A percentile compares a stretch with the other conserved stretches of the same genome.
Conservation (phyloP, 2,888 invertebrate genomes). For the Isotomurus palustris region DNA sequence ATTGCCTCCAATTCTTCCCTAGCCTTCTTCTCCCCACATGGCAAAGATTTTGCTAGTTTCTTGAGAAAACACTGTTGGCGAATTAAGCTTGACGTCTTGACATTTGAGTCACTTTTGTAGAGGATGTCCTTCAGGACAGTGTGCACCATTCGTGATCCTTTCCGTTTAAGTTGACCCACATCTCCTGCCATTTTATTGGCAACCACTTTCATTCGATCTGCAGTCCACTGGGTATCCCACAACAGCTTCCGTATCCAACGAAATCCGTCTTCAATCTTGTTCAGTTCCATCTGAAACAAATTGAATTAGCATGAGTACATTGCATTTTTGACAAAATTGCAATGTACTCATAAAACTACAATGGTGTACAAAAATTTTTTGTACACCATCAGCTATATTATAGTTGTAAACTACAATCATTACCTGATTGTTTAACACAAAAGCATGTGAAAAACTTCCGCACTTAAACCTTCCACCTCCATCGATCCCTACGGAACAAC, state of each 20-base stretch:
- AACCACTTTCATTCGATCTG: conserved; percentile 69
- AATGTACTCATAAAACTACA: too few species aligned
- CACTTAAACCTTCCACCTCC: conserved; percentile 60
- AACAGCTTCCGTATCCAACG: conserved; percentile 72
- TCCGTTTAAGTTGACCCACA: conserved; percentile 68
- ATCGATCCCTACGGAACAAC: conserved; percentile 63
- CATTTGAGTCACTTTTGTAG: conserved; percentile 57
- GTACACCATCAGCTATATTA: too few species aligned
- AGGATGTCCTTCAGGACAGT: conserved; percentile 60
- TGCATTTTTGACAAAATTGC: too few species aligned
- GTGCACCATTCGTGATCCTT: conserved; percentile 64
- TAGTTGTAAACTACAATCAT: too few species aligned
- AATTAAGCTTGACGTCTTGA: conserved; percentile 64
- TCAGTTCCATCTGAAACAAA: conserved; percentile 63
- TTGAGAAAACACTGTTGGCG: conserved; percentile 73
- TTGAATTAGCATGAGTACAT: neutral
- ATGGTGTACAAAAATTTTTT: too few species aligned
- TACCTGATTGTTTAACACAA: conserved; percentile 64
- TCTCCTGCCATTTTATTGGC: conserved; percentile 77
- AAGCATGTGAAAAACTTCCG: conserved; percentile 66
- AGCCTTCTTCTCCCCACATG: conserved; percentile 46
- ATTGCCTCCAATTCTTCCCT: conserved; percentile 57
- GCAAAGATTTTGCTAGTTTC: conserved; percentile 60
- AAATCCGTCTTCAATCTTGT: conserved; percentile 69
- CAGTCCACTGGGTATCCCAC: conserved; percentile 64